A percentile compares a stretch with the other conserved stretches of the same genome.
Evolutionary conservation across 2,888 invertebrate genomes (phyloP).

Genomic region (Orthosia cruda): DNA sequence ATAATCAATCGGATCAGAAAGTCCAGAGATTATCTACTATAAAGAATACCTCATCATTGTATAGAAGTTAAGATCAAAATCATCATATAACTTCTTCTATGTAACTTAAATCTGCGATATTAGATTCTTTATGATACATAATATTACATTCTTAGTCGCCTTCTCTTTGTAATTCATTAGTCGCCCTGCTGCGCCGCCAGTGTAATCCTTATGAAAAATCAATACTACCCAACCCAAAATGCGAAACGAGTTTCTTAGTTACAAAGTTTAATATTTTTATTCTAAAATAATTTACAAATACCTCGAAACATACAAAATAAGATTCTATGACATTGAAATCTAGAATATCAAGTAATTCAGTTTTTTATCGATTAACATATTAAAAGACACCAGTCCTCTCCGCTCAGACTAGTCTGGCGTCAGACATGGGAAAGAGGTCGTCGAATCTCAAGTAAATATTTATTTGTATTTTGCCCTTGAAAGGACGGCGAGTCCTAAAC

Average conservation of each 20-base stretch:
- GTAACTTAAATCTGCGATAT: neutral
- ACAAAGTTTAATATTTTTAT: conserved; percentile 7
- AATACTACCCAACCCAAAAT: conserved; percentile 43
- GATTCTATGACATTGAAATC: conserved; percentile 49
- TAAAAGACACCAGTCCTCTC: conserved; percentile 20
- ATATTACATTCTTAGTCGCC: neutral
- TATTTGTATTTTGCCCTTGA: conserved; percentile 84
- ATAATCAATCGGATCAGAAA: neutral
- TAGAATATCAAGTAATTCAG: conserved; percentile 40
- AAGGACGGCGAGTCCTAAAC: conserved; percentile 79
- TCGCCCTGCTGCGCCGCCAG: conserved; percentile 22
- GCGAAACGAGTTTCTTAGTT: conserved; percentile 11
- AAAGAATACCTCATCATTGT: neutral
- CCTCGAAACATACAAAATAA: conserved; percentile 21
- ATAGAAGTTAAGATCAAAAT: neutral
- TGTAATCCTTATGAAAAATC: conserved; percentile 50
- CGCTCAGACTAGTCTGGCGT: conserved; percentile 64
- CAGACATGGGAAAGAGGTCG: conserved; percentile 74
- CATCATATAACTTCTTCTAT: neutral
- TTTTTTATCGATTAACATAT: conserved; percentile 50
- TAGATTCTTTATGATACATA: neutral
- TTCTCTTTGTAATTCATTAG: conserved; percentile 28
- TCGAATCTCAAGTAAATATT: conserved; percentile 75
- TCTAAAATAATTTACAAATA: conserved; percentile 20
- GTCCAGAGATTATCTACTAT: neutral